These are phyloP conservation scores for Druon quercuslanigerum DNA, from an alignment of 1,140 invertebrate genomes.

Conservation along the genomic window DNA sequence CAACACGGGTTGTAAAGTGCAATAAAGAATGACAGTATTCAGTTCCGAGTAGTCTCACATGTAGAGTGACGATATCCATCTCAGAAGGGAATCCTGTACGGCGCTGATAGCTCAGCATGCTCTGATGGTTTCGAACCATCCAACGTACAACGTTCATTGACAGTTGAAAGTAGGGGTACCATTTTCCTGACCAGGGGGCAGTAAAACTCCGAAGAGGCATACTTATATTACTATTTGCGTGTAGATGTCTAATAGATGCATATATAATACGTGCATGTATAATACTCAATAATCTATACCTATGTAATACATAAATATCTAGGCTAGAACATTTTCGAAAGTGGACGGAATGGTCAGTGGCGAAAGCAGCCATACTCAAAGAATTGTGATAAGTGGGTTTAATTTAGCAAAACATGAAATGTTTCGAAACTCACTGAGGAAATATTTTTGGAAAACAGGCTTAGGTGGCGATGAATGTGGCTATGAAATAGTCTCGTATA, in stretches of 20 bases:
- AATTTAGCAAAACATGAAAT: too few relatives aligned
- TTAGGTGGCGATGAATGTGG: too few relatives aligned
- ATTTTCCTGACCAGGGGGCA: neutral
- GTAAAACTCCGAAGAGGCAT: neutral
- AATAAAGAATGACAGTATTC: slow-evolving; percentile 22
- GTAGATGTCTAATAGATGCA: neutral
- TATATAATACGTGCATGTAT: neutral
- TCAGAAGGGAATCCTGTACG: slow-evolving; percentile 6
- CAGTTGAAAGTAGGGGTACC: neutral
- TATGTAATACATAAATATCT: too few relatives aligned
- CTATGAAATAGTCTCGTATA: too few relatives aligned
- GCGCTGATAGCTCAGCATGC: slow-evolving; percentile 14
- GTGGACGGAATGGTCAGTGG: too few relatives aligned
- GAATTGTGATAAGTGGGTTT: too few relatives aligned
- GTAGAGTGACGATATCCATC: slow-evolving; percentile 3
- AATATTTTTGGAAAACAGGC: too few relatives aligned
- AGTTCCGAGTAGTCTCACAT: slow-evolving; percentile 6
- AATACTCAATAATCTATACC: neutral
- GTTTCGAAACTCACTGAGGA: too few relatives aligned
- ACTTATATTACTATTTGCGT: neutral
- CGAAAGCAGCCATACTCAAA: too few relatives aligned
- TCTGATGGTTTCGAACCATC: slow-evolving; percentile 13
- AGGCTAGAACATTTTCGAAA: too few relatives aligned
- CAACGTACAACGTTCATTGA: slow-evolving; percentile 4
- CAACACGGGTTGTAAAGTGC: slow-evolving; percentile 2